Evolutionary conservation across 2,797 vertebrate genomes (phyloP).

Genomic region (Danio tinwini): DNA sequence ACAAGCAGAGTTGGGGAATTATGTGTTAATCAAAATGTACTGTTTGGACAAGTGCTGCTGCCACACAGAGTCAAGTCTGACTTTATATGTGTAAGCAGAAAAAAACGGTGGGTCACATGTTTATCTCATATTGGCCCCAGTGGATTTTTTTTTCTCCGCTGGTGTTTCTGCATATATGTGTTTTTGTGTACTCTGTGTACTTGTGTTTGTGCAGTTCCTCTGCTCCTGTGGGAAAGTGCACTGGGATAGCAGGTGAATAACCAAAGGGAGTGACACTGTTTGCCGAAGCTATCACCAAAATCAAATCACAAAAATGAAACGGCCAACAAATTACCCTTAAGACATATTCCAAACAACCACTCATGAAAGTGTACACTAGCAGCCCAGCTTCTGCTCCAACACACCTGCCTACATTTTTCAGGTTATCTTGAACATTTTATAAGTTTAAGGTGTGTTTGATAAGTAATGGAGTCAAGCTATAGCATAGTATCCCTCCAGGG

Average conservation of each 20-base stretch:
- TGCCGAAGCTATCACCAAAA: background rate
- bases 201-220: conserved; percentile 43
- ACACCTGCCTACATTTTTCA: background rate
- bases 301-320: background rate
- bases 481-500: background rate
- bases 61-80: background rate
- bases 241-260: conserved; percentile 1
- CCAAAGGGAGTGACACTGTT: background rate
- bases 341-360: background rate
- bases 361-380: background rate
- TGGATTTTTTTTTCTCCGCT: conserved; percentile 15
- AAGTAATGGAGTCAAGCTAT: background rate
- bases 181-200: conserved; percentile 11
- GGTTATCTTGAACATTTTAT: background rate
- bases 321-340: background rate
- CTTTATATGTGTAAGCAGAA: background rate
- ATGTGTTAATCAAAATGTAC: background rate
- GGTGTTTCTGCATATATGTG: conserved; percentile 10
- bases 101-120: background rate
- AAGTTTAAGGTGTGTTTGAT: background rate
- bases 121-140: background rate
- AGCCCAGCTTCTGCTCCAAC: no score
- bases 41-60: background rate
- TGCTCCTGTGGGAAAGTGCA: conserved; percentile 16
- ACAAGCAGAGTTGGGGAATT: background rate